Evolutionary conservation across 2,113 vertebrate genomes (phyloP).

Genomic region (Sus scrofa): T2T-Sscrofa CM000827.6:110596001-110596500

Average conservation of each 20-base stretch:
- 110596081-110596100: fast-evolving
- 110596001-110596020: background rate
- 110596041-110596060: fast-evolving
- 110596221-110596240: fast-evolving
- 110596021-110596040: fast-evolving
- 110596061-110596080: fast-evolving
- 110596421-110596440: background rate
- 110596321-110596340: background rate
- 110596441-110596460: background rate
- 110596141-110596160: fast-evolving
- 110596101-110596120: fast-evolving
- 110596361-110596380: background rate
- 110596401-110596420: background rate
- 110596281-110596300: background rate
- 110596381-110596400: background rate
- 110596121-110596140: fast-evolving
- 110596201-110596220: background rate
- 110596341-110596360: background rate
- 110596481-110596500: too few relatives aligned
- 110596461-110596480: too few relatives aligned
- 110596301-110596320: background rate
- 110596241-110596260: background rate
- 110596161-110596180: fast-evolving
- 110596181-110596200: fast-evolving
- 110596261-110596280: background rate